Evolutionary conservation across 2,888 invertebrate genomes (phyloP), one percentile per base, ranked within the genome.

Genomic region (Caenorhabditis sp.): DNA sequence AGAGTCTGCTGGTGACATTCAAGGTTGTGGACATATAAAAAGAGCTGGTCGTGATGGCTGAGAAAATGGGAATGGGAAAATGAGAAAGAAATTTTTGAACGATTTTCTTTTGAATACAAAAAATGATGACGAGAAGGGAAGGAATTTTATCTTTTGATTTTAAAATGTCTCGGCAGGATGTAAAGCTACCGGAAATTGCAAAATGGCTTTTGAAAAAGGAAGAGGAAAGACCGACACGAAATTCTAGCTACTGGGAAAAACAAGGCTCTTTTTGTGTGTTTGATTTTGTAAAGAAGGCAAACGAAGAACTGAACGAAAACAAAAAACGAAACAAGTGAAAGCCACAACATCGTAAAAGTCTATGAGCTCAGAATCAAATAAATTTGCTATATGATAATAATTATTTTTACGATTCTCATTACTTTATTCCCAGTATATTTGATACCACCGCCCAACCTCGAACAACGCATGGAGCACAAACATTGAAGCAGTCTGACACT

Each of bases 1-100:
- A 47, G 47, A 32, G 51, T 24, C 22, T 70, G 70, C 53, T 26
- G 22, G 53, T 70, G 70, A 61, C 70, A 53, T 60, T 37, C 24
- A 15, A 15, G 6, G 18, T 20, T 9, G 6, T n/a, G 20, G 53
- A 40, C 26, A 20, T 18, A 40, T 15, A 26, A 26, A 13, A 44
- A 24, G 24, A 1, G 24, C 51, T 51, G 51, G 13, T 9, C 11
- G 24, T 55, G 37, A 58, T 28, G 26, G 22, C 22, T 37, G 35
- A 11, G 58, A 35, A 35, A 22, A 24, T 11, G n/a, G n/a, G n/a
- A n/a, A n/a, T 22, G 40, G 6, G 20, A 37, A n/a, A 56, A 32
- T n/a, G 32, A n/a, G n/a, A 56, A 56, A 9, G 56, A 32, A n/a
- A 32, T 58, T 28, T 56, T 18, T 5, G 32, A 28, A 32, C 13